These are phyloP conservation scores for Ariolimax columbianus DNA, from an alignment of 2,888 invertebrate genomes.

Conservation along the genomic window DNA sequence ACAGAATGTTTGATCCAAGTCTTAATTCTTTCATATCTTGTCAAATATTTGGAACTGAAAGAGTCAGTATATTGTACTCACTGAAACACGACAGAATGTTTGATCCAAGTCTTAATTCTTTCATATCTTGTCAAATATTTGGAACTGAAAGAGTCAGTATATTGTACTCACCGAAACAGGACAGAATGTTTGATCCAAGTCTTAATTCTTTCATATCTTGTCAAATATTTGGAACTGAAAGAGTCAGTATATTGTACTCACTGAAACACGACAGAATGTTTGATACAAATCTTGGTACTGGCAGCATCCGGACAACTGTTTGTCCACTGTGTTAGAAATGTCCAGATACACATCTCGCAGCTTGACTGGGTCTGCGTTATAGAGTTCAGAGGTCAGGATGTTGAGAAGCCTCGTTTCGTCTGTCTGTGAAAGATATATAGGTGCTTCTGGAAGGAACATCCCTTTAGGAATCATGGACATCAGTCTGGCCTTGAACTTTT, in stretches of 20 bases:
- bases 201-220: too few relatives aligned
- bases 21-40: too few relatives aligned
- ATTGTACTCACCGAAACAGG: slow-evolving; percentile 59
- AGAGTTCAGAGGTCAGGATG: slow-evolving; percentile 65
- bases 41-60: too few relatives aligned
- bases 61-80: slow-evolving; percentile 43
- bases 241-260: slow-evolving; percentile 43
- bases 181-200: slow-evolving; percentile 61
- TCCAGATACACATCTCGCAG: slow-evolving; percentile 71
- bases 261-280: slow-evolving; percentile 59
- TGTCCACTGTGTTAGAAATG: slow-evolving; percentile 66
- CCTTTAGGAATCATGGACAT: slow-evolving; percentile 58
- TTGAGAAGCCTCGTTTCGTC: slow-evolving; percentile 66
- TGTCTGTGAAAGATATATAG: slow-evolving; percentile 59
- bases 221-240: too few relatives aligned
- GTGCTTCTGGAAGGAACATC: slow-evolving; percentile 66
- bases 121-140: too few relatives aligned
- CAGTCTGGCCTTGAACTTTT: slow-evolving; percentile 52
- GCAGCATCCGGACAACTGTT: slow-evolving; percentile 66
- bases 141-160: neutral
- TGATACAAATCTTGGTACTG: slow-evolving; percentile 64
- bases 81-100: slow-evolving; percentile 59
- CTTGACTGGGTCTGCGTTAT: slow-evolving; percentile 57
- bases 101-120: slow-evolving; percentile 64
- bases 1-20: too few relatives aligned